phyloP scores from a whole-genome alignment of 2,113 vertebrate species.

The Laticauda colubrina region DNA sequence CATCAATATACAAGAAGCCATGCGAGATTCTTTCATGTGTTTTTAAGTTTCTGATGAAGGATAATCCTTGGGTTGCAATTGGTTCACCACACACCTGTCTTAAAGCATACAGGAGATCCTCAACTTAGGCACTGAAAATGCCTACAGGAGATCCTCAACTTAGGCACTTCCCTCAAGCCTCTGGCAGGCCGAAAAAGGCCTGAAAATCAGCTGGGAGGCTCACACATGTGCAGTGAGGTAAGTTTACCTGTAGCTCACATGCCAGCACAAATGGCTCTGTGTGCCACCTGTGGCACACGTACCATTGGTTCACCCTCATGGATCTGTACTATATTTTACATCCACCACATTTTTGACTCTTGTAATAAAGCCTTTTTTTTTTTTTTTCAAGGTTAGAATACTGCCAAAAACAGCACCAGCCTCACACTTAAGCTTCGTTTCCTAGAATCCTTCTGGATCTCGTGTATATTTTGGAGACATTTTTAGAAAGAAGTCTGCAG shows the following conservation, averaged over 20 bases:
- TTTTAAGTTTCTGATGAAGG: neutral
- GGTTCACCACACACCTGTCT: neutral
- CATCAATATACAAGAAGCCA: neutral
- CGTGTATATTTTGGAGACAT: neutral
- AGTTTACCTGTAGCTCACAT: too few species aligned
- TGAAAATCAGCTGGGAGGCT: too few species aligned
- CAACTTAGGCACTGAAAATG: neutral
- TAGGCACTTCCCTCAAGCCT: neutral
- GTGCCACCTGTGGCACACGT: too few species aligned
- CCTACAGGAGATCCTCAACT: neutral
- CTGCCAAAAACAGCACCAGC: neutral
- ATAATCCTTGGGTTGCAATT: neutral
- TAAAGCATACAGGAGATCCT: neutral
- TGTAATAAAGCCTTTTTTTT: neutral
- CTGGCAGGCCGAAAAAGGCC: too few species aligned
- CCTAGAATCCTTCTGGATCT: neutral
- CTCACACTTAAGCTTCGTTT: neutral
- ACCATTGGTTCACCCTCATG: too few species aligned
- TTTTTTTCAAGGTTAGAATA: neutral
- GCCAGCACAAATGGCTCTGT: too few species aligned
- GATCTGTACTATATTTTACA: neutral
- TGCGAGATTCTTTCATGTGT: too few species aligned
- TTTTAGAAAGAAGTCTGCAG: neutral
- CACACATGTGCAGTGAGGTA: too few species aligned
- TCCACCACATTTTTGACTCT: neutral